A percentile compares a stretch with the other conserved stretches of the same genome.
phyloP scores from a whole-genome alignment of 2,113 vertebrate species.

The Nannobrachium achirus region DNA sequence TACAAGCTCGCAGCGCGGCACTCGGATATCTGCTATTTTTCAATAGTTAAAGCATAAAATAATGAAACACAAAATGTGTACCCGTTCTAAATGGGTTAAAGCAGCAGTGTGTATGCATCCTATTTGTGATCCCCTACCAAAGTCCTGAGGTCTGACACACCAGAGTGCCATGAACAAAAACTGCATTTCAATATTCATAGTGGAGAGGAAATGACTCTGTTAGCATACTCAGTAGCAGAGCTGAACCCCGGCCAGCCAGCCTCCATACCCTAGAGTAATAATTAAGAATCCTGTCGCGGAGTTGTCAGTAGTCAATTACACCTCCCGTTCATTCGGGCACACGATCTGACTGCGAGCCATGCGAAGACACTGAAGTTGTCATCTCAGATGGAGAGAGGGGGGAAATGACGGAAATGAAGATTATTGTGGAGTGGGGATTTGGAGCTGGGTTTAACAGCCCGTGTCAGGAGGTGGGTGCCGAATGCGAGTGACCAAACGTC shows the following conservation, averaged over 20 bases:
- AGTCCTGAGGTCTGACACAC: constrained; percentile 47
- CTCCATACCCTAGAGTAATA: constrained; percentile 78
- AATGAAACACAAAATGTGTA: too few relatives aligned
- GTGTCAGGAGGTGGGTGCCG: constrained; percentile 79
- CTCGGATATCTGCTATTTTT: too few relatives aligned
- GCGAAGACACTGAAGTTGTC: constrained; percentile 65
- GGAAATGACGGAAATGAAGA: constrained; percentile 77
- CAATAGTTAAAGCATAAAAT: too few relatives aligned
- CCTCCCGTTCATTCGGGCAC: constrained; percentile 70
- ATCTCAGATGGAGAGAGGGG: constrained; percentile 71
- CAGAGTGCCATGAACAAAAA: constrained; percentile 63
- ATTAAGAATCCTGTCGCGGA: constrained; percentile 79
- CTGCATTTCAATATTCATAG: constrained; percentile 70
- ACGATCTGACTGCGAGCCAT: constrained; percentile 74
- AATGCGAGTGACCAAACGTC: constrained; percentile 74
- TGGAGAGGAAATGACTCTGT: constrained; percentile 69
- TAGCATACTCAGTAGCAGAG: constrained; percentile 65
- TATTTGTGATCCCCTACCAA: constrained; percentile 60
- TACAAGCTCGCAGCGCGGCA: too few relatives aligned
- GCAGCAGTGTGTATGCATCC: constrained; percentile 61
- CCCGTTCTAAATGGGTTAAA: too few relatives aligned
- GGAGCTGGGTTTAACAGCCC: constrained; percentile 70
- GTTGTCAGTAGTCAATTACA: constrained; percentile 84
- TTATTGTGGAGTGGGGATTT: constrained; percentile 73
- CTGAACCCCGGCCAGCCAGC: constrained; percentile 68